Evolutionary conservation across 2,888 invertebrate genomes (phyloP).

Genomic region (Pristionchus entomophagus): DNA sequence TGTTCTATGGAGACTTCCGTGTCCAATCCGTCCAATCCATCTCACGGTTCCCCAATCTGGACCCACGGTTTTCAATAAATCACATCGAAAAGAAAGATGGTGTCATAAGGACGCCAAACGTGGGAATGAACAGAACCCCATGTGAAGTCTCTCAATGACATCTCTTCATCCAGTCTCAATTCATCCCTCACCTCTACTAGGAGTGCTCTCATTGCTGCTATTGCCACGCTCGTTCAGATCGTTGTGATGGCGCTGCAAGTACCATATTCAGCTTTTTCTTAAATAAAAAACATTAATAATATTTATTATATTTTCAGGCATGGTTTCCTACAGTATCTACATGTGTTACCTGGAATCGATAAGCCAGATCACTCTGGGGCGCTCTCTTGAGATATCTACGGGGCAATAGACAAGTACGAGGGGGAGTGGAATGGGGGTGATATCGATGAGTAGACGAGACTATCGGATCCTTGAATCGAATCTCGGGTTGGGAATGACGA

Average conservation of each 20-base stretch:
- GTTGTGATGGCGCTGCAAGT: constrained; percentile 34
- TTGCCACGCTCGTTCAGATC: constrained; percentile 16
- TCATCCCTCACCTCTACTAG: constrained; percentile 43
- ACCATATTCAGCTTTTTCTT: too few species aligned
- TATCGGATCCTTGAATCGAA: constrained; percentile 1
- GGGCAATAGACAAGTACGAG: not conserved
- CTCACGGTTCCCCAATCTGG: not conserved
- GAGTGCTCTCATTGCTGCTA: constrained; percentile 44
- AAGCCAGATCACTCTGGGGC: constrained; percentile 62
- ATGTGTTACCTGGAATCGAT: constrained; percentile 60
- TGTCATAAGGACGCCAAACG: too few species aligned
- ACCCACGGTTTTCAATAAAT: not conserved
- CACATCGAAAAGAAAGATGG: not conserved
- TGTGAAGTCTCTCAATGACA: too few species aligned
- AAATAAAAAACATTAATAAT: not conserved
- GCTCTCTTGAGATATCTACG: constrained; percentile 57
- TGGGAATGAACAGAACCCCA: not conserved
- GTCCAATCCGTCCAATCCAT: not conserved
- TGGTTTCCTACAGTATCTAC: not conserved
- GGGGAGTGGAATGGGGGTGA: constrained; percentile 21
- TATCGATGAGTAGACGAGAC: constrained; percentile 30
- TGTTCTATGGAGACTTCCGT: too few species aligned
- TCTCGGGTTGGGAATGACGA: constrained; percentile 39
- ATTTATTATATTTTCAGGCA: not conserved
- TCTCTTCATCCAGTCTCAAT: too few species aligned